A percentile compares a stretch with the other conserved stretches of the same genome.
These are phyloP conservation scores for Pseudochirops corinnae DNA, from an alignment of 2,797 vertebrate species.

Conservation along the genomic window DNA sequence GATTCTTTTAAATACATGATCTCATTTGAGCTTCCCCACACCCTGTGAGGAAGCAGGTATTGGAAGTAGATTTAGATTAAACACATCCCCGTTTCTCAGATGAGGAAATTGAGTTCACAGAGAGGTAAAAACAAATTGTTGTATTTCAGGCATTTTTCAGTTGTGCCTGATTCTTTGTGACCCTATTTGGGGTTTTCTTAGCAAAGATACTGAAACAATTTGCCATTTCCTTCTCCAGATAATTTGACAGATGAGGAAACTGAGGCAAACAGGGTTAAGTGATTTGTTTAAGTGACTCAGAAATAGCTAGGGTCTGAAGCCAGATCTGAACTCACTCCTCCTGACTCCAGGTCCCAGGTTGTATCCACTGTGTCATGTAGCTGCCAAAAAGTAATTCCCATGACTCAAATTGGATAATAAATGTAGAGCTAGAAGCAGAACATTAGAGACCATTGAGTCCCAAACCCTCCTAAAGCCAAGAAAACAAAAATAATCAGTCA, in stretches of 20 bases:
- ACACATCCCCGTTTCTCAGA: neutral
- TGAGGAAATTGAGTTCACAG: neutral
- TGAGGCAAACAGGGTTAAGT: too few species aligned
- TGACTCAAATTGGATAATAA: neutral
- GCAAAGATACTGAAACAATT: too few species aligned
- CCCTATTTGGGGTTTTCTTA: neutral
- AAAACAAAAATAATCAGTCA: neutral
- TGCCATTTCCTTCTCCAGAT: too few species aligned
- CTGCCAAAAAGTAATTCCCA: neutral
- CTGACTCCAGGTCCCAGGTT: too few species aligned
- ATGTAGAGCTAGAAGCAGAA: neutral
- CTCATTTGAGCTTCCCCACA: neutral
- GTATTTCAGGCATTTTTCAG: neutral
- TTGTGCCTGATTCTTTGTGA: neutral
- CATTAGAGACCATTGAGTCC: neutral
- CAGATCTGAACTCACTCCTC: too few species aligned
- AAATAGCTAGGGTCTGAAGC: too few species aligned
- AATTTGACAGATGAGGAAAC: too few species aligned
- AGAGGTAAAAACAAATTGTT: neutral
- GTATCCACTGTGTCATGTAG: too few species aligned
- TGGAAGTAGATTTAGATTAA: neutral
- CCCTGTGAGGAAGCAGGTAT: neutral
- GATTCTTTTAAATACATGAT: neutral
- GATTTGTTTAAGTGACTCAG: too few species aligned
- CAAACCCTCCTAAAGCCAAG: neutral